phyloP scores from a whole-genome alignment of 2,888 invertebrate species.

The Helicoverpa assulta region DNA sequence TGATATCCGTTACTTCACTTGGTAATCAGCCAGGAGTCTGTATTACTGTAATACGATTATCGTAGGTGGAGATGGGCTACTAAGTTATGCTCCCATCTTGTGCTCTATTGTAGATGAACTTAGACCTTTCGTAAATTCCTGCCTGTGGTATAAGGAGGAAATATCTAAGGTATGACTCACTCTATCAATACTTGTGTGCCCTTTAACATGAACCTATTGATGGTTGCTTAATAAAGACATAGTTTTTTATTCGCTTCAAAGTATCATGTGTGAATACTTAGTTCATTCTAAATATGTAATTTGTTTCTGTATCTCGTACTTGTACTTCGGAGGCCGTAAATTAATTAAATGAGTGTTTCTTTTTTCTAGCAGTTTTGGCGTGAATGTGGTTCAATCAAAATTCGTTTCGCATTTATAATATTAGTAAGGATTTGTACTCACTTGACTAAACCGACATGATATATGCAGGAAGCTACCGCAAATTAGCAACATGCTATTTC shows the following conservation, averaged over 20 bases:
- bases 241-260: too few species aligned
- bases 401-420: too few species aligned
- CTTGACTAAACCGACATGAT: constrained; percentile 23
- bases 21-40: not conserved
- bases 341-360: too few species aligned
- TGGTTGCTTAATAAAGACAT: not conserved
- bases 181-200: not conserved
- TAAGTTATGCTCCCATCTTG: not conserved
- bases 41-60: constrained; percentile 1
- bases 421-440: not conserved
- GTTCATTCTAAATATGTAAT: too few species aligned
- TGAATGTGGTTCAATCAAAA: too few species aligned
- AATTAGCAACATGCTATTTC: constrained; percentile 27
- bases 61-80: not conserved
- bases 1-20: not conserved
- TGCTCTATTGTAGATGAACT: not conserved
- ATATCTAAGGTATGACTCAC: not conserved
- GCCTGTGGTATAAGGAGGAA: not conserved
- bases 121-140: not conserved
- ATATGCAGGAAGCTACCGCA: constrained; percentile 28
- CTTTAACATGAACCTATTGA: not conserved
- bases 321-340: too few species aligned
- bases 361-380: too few species aligned
- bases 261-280: too few species aligned
- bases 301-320: too few species aligned